phyloP scores from a whole-genome alignment of 2,797 vertebrate genomes.

The Moxostoma hubbsi region DNA sequence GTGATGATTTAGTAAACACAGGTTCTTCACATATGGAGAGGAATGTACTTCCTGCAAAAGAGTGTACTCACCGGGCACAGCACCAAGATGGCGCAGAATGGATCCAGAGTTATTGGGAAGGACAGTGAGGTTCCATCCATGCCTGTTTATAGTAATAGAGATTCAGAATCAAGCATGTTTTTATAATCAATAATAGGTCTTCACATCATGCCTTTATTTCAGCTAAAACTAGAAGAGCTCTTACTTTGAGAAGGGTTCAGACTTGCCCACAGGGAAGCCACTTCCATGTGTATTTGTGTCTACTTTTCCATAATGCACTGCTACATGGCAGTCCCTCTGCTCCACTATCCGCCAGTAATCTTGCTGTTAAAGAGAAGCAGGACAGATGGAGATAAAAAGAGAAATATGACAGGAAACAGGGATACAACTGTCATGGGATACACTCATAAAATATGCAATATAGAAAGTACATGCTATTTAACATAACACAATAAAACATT shows the following conservation, averaged over 20 bases:
- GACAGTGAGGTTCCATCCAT: constrained; percentile 99
- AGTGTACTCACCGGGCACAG: constrained; percentile 91
- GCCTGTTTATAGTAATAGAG: constrained; percentile 75
- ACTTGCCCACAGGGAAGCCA: constrained; percentile 96
- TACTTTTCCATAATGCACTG: constrained; percentile 98
- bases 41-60: background rate
- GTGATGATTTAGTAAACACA: constrained; percentile 16
- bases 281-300: constrained; percentile 98
- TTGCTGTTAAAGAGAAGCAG: constrained; percentile 81
- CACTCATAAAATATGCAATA: constrained; percentile 11
- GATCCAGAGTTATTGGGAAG: constrained; percentile 99
- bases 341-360: constrained; percentile 97
- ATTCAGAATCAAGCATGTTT: background rate
- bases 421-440: constrained; percentile 1
- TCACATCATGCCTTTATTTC: background rate
- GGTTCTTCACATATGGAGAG: background rate
- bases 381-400: background rate
- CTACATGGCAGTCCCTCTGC: constrained; percentile 94
- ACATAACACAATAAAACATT: no score
- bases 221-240: background rate
- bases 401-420: background rate
- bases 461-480: background rate
- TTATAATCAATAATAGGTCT: background rate
- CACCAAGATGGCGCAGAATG: constrained; percentile 99
- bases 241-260: constrained; percentile 97